Conservation (phyloP, 2,797 vertebrate genomes). For the Enteromius fasciolatus region DNA sequence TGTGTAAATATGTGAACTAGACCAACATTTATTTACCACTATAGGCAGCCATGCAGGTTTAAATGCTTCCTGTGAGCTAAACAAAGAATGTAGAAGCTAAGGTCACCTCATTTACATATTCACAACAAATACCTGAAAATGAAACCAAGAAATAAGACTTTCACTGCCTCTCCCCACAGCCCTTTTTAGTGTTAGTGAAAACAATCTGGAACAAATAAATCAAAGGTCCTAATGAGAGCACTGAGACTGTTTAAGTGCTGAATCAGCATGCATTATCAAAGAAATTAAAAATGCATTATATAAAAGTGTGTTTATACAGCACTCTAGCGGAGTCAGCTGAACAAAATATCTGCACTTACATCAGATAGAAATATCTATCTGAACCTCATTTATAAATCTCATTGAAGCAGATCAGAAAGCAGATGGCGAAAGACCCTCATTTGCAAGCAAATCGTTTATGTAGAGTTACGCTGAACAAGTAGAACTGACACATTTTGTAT, state of each 20-base stretch:
- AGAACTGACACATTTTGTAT: background rate
- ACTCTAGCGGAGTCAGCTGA: background rate
- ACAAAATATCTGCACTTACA: background rate
- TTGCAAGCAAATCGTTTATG: background rate
- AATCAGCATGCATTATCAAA: constrained; percentile 21
- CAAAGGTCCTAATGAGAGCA: background rate
- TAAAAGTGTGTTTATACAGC: constrained; percentile 7
- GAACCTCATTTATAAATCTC: constrained; percentile 12
- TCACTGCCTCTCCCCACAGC: too few species aligned
- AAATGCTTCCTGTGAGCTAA: too few species aligned
- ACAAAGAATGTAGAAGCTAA: too few species aligned
- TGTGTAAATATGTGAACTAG: too few species aligned
- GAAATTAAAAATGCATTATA: constrained; percentile 28
- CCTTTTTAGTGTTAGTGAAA: background rate
- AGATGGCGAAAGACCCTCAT: background rate
- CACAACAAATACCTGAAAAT: too few species aligned
- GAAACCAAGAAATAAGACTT: too few species aligned
- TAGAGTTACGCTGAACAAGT: background rate
- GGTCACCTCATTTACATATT: too few species aligned
- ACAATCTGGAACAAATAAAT: constrained; percentile 6
- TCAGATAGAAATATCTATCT: background rate
- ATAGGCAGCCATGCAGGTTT: too few species aligned
- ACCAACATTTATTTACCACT: too few species aligned
- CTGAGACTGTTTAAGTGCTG: background rate
- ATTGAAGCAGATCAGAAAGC: constrained; percentile 15